Evolutionary conservation across 2,113 vertebrate species (phyloP).

Genomic region (Bungarus multicinctus): DNA sequence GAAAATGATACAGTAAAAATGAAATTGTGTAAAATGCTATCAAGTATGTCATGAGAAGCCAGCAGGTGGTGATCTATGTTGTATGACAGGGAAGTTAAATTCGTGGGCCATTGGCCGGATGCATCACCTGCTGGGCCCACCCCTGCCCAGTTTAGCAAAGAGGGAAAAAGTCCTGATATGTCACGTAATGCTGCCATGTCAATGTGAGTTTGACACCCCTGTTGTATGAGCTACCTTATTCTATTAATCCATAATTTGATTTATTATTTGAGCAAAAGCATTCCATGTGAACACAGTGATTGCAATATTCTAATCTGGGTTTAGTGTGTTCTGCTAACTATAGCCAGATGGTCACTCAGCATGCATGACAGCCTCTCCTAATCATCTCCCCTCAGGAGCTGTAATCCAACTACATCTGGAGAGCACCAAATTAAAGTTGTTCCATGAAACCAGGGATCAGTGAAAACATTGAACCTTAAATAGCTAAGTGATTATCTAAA

Average conservation of each 20-base stretch:
- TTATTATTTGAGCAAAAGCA: background rate
- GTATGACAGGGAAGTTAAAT: background rate
- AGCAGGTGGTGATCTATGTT: background rate
- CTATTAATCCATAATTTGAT: background rate
- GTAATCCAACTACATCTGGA: background rate
- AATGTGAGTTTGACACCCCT: too few species aligned
- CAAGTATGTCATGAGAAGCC: background rate
- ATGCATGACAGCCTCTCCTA: background rate
- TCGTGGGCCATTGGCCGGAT: too few species aligned
- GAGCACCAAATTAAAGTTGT: background rate
- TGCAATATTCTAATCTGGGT: background rate
- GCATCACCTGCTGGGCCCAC: too few species aligned
- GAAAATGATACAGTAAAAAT: background rate
- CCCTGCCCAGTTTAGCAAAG: too few species aligned
- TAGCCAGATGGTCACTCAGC: background rate
- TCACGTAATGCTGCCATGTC: too few species aligned
- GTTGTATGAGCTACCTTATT: background rate
- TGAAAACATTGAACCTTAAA: background rate
- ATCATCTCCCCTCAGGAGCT: background rate
- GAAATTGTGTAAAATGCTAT: background rate
- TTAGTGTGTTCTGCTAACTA: background rate
- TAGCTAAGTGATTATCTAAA: background rate
- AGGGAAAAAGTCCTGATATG: too few species aligned
- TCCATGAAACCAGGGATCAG: background rate
- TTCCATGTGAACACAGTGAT: background rate